Evolutionary conservation across 2,888 invertebrate genomes (phyloP).

Genomic region (Parapristionchus giblindavisi): DNA sequence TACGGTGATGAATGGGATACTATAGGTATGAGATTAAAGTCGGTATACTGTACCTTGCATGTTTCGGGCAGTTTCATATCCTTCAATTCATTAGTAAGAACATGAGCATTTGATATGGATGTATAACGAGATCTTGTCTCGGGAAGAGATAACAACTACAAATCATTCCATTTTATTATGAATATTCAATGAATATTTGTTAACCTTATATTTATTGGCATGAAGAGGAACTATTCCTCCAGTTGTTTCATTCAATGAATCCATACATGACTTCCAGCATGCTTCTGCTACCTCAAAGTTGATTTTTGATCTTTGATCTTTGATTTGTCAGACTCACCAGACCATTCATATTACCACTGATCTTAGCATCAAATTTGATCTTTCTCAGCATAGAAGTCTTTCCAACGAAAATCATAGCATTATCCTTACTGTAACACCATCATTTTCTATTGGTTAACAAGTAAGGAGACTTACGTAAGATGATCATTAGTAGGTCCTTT

Average conservation of each 20-base stretch:
- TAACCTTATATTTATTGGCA: slow-evolving; percentile 21
- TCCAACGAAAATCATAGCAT: slow-evolving; percentile 19
- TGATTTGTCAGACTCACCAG: neutral
- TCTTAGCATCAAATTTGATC: slow-evolving; percentile 9
- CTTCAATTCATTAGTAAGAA: slow-evolving; percentile 14
- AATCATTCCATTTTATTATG: neutral
- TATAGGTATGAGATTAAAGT: neutral
- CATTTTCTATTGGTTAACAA: neutral
- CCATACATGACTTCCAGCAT: slow-evolving; percentile 28
- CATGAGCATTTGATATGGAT: slow-evolving; percentile 9
- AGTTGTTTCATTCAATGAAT: neutral
- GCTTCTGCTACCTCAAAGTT: slow-evolving; percentile 11
- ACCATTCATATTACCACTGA: slow-evolving; percentile 29
- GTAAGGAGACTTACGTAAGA: neutral
- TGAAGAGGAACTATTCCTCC: slow-evolving; percentile 18
- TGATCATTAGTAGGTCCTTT: slow-evolving; percentile 19
- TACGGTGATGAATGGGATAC: no score
- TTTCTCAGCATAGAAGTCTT: slow-evolving; percentile 2
- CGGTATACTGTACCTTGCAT: neutral
- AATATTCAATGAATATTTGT: neutral
- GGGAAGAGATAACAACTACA: slow-evolving; percentile 24
- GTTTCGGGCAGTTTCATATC: neutral
- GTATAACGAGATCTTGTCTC: slow-evolving; percentile 12
- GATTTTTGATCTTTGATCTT: no score
- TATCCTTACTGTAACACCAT: neutral